These are phyloP conservation scores for Spheniscus humboldti DNA, from an alignment of 2,797 vertebrate genomes.

Conservation along the genomic window DNA sequence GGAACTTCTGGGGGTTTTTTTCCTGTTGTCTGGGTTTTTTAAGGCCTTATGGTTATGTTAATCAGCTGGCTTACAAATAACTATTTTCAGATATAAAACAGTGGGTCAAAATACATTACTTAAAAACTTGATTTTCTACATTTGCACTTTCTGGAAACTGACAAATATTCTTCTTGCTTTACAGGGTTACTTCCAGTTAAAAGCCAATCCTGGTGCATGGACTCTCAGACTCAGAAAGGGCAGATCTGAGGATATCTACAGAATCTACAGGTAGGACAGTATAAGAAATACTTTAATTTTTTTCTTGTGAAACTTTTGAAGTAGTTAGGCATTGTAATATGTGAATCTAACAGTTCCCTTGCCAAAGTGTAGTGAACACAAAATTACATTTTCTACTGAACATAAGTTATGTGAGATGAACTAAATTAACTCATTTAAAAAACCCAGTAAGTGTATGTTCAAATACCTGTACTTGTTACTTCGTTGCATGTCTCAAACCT, in stretches of 20 bases:
- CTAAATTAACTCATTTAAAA: background rate
- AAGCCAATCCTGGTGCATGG: constrained; percentile 97
- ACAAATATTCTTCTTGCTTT: background rate
- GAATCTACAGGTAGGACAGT: constrained; percentile 88
- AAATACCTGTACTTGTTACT: background rate
- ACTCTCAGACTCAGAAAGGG: constrained; percentile 91
- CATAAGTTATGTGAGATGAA: background rate
- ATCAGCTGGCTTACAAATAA: background rate
- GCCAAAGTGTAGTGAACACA: background rate
- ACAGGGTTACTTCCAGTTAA: constrained; percentile 97
- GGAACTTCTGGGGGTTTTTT: background rate
- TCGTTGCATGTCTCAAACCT: background rate
- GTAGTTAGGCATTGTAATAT: background rate
- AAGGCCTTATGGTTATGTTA: background rate
- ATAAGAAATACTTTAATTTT: background rate
- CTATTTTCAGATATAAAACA: background rate
- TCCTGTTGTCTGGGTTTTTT: background rate
- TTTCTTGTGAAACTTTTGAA: background rate
- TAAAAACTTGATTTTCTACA: background rate
- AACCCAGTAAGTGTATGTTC: background rate
- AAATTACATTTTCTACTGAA: background rate
- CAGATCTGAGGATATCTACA: constrained; percentile 96
- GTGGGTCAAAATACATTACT: background rate
- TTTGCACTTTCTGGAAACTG: background rate
- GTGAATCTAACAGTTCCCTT: background rate